A percentile compares a stretch with the other conserved stretches of the same genome.
phyloP scores from a whole-genome alignment of 2,888 invertebrate species.

The Microchrysa polita region DNA sequence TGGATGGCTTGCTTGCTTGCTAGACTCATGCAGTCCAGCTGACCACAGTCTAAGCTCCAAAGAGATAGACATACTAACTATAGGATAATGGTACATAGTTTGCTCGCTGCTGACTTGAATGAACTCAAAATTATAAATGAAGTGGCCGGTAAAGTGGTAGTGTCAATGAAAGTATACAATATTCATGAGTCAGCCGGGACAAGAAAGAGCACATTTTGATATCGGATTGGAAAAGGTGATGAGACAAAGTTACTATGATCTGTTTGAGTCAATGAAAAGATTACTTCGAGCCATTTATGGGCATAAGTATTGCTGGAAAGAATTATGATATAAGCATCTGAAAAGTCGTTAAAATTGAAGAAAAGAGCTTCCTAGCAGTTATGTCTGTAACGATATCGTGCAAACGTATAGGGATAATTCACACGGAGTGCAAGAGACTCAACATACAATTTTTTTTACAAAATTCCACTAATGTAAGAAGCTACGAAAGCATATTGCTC shows the following conservation, averaged over 20 bases:
- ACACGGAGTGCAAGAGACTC: too few relatives aligned
- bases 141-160: conserved; percentile 15
- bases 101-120: conserved; percentile 23
- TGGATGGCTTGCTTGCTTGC: conserved; percentile 20
- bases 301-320: neutral
- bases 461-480: too few relatives aligned
- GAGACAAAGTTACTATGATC: neutral
- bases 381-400: too few relatives aligned
- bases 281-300: neutral
- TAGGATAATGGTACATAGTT: conserved; percentile 15
- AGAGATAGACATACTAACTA: neutral
- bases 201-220: conserved; percentile 9
- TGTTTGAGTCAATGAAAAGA: neutral
- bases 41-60: neutral
- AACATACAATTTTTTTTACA: too few relatives aligned
- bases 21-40: too few relatives aligned
- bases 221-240: neutral
- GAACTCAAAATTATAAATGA: conserved; percentile 31
- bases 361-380: too few relatives aligned
- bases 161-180: conserved; percentile 19
- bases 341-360: too few relatives aligned
- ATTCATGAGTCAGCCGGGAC: conserved; percentile 28
- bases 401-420: too few relatives aligned
- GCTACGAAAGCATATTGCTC: too few relatives aligned
- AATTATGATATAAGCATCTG: conserved; percentile 9